Conservation (phyloP, 2,113 vertebrate genomes). For the Heteronetta atricapilla region DNA sequence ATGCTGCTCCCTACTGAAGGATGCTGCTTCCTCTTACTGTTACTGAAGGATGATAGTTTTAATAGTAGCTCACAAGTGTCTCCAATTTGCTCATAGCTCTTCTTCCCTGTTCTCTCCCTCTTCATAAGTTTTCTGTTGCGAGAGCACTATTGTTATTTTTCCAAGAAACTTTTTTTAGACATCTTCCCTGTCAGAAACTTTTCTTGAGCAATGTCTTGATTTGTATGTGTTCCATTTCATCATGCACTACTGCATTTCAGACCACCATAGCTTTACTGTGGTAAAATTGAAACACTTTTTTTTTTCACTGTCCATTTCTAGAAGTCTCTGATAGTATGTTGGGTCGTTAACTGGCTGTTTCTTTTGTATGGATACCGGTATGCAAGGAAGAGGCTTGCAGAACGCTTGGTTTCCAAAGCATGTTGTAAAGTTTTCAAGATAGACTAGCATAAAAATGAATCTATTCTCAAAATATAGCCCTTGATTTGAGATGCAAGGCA, state of each 20-base stretch:
- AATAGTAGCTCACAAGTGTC: neutral
- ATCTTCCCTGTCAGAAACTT: neutral
- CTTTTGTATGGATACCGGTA: neutral
- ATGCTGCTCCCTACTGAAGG: neutral
- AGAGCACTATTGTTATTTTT: neutral
- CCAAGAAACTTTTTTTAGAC: neutral
- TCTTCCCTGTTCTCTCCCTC: neutral
- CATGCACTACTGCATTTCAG: neutral
- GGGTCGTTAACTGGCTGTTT: neutral
- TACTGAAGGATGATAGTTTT: neutral
- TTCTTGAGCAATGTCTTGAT: neutral
- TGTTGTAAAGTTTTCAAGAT: neutral
- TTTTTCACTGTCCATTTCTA: neutral
- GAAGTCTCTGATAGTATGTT: neutral
- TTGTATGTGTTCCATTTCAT: neutral
- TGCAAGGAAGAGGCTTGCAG: neutral
- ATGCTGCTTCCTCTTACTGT: neutral
- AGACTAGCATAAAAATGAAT: neutral
- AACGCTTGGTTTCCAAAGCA: neutral
- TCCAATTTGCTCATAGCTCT: neutral
- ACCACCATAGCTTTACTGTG: neutral
- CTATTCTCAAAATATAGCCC: neutral
- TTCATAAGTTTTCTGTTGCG: neutral
- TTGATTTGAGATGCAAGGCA: neutral
- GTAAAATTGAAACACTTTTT: neutral